A percentile compares a stretch with the other conserved stretches of the same genome.
Conservation (phyloP, 2,888 invertebrate genomes). For the Macrophya annulata region DNA sequence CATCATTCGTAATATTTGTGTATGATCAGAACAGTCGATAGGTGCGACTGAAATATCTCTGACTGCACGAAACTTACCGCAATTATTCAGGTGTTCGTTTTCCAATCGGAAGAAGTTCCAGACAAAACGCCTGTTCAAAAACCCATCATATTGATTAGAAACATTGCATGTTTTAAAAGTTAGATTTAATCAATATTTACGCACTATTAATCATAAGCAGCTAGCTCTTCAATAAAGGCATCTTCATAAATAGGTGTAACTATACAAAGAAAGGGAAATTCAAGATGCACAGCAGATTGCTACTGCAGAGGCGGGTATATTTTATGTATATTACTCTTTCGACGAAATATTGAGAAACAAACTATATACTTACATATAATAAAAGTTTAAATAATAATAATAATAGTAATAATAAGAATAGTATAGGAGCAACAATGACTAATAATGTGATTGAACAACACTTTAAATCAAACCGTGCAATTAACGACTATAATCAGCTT, state of each 20-base stretch:
- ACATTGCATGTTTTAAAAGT: not conserved
- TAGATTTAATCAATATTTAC: not conserved
- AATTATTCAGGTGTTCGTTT: constrained; percentile 95
- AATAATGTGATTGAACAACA: constrained; percentile 3
- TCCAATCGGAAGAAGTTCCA: constrained; percentile 96
- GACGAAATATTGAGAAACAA: not conserved
- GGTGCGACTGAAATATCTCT: constrained; percentile 92
- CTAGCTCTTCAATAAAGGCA: not conserved
- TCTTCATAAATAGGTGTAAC: not conserved
- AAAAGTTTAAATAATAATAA: not conserved
- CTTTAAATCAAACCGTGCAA: constrained; percentile 32
- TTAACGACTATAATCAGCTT: constrained; percentile 26
- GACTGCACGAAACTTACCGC: constrained; percentile 93
- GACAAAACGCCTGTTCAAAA: constrained; percentile 84
- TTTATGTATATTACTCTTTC: not conserved
- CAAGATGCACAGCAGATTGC: not conserved
- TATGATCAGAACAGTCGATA: constrained; percentile 88
- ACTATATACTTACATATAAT: not conserved
- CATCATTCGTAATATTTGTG: constrained; percentile 83
- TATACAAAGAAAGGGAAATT: not conserved
- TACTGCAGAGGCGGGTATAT: not conserved
- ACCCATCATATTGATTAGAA: not conserved
- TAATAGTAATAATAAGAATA: not conserved
- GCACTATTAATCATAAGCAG: not conserved
- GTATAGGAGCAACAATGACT: not conserved